Conservation (phyloP, 2,113 vertebrate genomes). For the Megaptera novaeangliae region DNA sequence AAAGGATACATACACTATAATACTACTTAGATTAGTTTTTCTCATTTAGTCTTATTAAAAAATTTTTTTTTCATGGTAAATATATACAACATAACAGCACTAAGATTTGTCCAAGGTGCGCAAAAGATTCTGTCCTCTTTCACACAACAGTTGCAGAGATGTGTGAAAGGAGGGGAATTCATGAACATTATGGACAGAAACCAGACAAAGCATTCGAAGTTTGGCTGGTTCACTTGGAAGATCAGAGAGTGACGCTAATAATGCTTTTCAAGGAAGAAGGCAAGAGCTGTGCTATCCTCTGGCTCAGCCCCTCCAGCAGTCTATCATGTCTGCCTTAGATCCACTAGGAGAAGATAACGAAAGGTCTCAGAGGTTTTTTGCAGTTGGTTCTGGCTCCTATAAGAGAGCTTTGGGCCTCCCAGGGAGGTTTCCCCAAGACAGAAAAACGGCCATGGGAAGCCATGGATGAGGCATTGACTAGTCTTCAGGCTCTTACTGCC, state of each 20-base stretch:
- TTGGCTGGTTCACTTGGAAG: background rate
- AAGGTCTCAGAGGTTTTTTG: background rate
- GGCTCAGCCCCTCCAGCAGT: background rate
- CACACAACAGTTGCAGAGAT: background rate
- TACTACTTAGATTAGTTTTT: background rate
- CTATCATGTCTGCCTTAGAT: background rate
- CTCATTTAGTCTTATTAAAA: background rate
- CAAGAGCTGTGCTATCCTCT: background rate
- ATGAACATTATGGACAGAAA: background rate
- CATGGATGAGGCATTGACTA: background rate
- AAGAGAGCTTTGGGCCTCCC: background rate
- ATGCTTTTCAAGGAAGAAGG: background rate
- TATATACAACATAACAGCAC: background rate
- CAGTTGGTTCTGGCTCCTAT: background rate
- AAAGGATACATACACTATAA: background rate
- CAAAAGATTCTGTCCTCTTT: background rate
- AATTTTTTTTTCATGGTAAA: background rate
- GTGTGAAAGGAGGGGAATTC: background rate
- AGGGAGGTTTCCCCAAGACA: background rate
- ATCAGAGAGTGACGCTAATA: background rate
- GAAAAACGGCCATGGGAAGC: background rate
- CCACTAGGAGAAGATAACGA: background rate
- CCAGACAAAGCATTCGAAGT: background rate
- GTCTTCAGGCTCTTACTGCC: background rate
- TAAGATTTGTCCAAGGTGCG: background rate